These are phyloP conservation scores for Drosophila parabipectinata DNA, from an alignment of 1,140 invertebrate genomes.

Conservation along the genomic window DNA sequence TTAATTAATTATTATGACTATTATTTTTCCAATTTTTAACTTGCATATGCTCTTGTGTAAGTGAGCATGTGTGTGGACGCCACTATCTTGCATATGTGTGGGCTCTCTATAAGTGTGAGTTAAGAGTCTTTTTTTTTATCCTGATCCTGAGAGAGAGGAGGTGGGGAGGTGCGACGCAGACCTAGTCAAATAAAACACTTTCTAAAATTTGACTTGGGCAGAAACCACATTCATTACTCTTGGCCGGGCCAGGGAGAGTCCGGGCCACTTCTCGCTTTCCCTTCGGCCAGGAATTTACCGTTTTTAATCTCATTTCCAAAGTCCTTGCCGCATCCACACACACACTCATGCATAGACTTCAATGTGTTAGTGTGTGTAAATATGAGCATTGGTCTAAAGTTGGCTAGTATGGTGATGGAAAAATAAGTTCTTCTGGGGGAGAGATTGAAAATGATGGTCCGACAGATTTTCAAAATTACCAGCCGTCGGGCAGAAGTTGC, in stretches of 20 bases:
- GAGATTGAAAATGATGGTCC: slow-evolving; percentile 80
- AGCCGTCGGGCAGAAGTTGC: slow-evolving; percentile 23
- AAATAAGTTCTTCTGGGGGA: slow-evolving; percentile 69
- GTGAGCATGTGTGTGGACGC: too few relatives aligned
- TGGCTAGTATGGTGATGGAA: slow-evolving; percentile 60
- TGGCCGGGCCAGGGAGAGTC: slow-evolving; percentile 51
- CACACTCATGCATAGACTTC: slow-evolving; percentile 4
- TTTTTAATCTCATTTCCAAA: slow-evolving; percentile 83
- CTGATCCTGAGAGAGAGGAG: too few relatives aligned
- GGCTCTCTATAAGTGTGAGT: too few relatives aligned
- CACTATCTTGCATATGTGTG: too few relatives aligned
- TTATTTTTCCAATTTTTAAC: too few relatives aligned
- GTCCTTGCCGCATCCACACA: slow-evolving; percentile 66
- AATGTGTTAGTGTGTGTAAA: slow-evolving; percentile 52
- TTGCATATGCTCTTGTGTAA: too few relatives aligned
- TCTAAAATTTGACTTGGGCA: slow-evolving; percentile 83
- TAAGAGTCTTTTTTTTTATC: too few relatives aligned
- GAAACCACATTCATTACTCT: slow-evolving; percentile 83
- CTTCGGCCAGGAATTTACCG: slow-evolving; percentile 78
- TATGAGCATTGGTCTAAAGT: slow-evolving; percentile 81
- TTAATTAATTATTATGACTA: too few relatives aligned
- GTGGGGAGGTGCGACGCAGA: background rate
- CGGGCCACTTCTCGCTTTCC: slow-evolving; percentile 38
- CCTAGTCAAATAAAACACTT: slow-evolving; percentile 83
- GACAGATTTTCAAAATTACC: slow-evolving; percentile 78